Percentiles rank a stretch among this genome's conserved stretches.
phyloP scores from a whole-genome alignment of 2,113 vertebrate genomes.

The Peromyscus californicus region DNA sequence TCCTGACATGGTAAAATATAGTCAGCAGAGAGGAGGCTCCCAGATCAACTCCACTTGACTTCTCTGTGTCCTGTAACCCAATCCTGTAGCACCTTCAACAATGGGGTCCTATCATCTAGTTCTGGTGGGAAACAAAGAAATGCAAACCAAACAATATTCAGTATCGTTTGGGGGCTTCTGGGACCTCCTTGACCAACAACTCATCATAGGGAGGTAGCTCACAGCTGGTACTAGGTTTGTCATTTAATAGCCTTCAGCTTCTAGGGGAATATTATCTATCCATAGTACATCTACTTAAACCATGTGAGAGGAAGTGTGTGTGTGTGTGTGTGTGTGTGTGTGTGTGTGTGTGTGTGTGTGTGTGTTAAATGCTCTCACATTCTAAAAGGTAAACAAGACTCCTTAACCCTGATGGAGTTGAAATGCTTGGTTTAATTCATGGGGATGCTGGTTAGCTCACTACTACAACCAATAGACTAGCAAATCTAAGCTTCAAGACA shows the following conservation, averaged over 20 bases:
- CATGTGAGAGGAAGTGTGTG: not conserved
- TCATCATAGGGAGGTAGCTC: too few relatives aligned
- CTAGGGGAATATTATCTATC: not conserved
- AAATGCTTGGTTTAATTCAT: not conserved
- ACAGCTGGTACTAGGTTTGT: not conserved
- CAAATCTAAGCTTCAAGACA: not conserved
- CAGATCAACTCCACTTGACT: not conserved
- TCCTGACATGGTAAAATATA: not conserved
- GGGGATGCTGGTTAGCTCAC: not conserved
- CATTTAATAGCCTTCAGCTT: not conserved
- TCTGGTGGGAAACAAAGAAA: not conserved
- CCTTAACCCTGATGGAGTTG: not conserved
- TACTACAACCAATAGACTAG: not conserved
- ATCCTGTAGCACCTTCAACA: not conserved
- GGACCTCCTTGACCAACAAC: not conserved
- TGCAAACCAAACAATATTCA: not conserved
- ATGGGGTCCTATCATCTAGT: not conserved
- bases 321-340: not conserved
- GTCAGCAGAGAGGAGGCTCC: not conserved
- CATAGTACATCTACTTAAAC: not conserved
- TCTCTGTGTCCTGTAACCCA: not conserved
- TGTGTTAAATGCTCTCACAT: not conserved
- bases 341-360: not conserved
- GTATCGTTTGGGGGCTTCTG: not conserved
- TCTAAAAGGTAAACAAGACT: not conserved